Base-by-base conservation (phyloP, 2,113 vertebrate genomes). In the Oreochromis spilurus region DNA sequence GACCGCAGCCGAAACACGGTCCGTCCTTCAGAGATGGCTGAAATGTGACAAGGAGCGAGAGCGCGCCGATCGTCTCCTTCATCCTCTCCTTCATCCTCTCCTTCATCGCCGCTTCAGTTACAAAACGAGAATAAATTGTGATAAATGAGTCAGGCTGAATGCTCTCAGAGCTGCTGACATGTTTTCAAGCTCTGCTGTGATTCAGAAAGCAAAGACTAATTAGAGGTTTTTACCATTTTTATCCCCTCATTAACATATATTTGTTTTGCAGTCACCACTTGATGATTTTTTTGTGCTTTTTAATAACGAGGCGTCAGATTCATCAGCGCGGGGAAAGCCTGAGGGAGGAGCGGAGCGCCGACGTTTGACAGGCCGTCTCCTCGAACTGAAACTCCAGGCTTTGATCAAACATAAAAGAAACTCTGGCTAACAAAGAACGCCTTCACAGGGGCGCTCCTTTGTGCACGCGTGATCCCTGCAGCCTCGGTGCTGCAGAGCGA, bases 191-290 rank as follows among this genome's bases (percentile, higher is more conserved):
- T 40, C n/a, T 3, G 50, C 77, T 29, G 29, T 77, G 75, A 57
- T n/a, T 79, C 81, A 83, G n/a, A 34, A 57, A 87, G 40, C 6
- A 55, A 65, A 75, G 45, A 31, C 75, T 86, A 82, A 89, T 82
- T 79, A 40, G 40, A 60, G 24, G 7, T 45, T 86, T 67, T 19
- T 24, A 77, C 55, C 31, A 2, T 53, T 62, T 81, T 83, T 48
- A 57, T 70, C 55, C 34, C 36, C 9, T 36, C 9, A 29, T 58
- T n/a, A 54, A 58, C 81, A 60, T 14, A 13, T 2, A 19, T 82
- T 55, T 83, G 58, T 85, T 75, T 75, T 52, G 14, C 86, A 36
- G 84, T 48, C 79, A 48, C 48, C 26, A 52, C 16, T 10, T 58
- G 81, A 48, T 24, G 19, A 53, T 34, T 26, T 36, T 6, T 62